These are phyloP conservation scores for Hydractinia echinata DNA, from an alignment of 30 jellyfish, hydroid and myxozoan genomes.

Conservation along the genomic window DNA sequence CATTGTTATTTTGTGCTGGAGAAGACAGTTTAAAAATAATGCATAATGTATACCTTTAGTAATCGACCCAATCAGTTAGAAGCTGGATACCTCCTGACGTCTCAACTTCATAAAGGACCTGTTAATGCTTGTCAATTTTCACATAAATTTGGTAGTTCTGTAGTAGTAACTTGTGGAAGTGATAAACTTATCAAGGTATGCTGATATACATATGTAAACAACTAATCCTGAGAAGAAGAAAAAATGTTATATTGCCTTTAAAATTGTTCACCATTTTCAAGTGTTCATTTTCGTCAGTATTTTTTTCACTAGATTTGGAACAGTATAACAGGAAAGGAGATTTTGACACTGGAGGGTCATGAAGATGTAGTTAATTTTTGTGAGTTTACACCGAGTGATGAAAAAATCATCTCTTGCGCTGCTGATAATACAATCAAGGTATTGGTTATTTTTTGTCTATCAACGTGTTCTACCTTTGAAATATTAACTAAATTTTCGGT, in stretches of 20 bases:
- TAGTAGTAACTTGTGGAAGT: slow-evolving; percentile 69
- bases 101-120: slow-evolving; percentile 41
- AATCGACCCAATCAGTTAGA: slow-evolving; percentile 57
- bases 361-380: slow-evolving; percentile 62
- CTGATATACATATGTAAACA: neutral
- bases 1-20: no score
- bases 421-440: slow-evolving; percentile 76
- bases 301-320: slow-evolving; percentile 56
- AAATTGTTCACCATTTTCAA: neutral
- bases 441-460: neutral
- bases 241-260: no score
- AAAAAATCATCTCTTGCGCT: slow-evolving; percentile 53
- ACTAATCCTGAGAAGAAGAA: neutral
- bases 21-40: no score
- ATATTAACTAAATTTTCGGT: neutral
- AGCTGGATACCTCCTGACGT: slow-evolving; percentile 52
- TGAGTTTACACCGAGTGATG: slow-evolving; percentile 69
- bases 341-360: slow-evolving; percentile 62
- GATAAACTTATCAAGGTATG: slow-evolving; percentile 53
- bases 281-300: neutral
- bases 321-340: slow-evolving; percentile 45
- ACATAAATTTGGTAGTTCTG: slow-evolving; percentile 26
- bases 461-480: neutral
- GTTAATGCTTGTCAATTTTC: slow-evolving; percentile 63
- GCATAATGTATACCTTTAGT: slow-evolving; percentile 29